phyloP scores from a whole-genome alignment of 2,888 invertebrate genomes.

The Euphydryas editha region DNA sequence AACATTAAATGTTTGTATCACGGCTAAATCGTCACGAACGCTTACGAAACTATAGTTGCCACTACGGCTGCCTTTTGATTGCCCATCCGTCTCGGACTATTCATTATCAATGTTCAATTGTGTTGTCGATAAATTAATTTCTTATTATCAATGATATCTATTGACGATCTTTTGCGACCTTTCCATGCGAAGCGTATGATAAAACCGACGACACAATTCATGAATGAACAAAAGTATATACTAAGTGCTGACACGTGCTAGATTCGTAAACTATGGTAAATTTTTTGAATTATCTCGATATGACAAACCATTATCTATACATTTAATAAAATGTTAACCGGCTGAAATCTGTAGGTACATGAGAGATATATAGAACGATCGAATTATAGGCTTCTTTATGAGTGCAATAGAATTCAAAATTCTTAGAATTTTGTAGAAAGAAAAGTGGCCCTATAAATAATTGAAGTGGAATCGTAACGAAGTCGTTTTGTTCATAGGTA shows the following conservation, averaged over 20 bases:
- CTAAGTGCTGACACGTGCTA: neutral
- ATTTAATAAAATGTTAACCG: too few species aligned
- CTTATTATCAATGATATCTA: constrained; percentile 24
- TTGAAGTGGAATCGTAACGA: too few species aligned
- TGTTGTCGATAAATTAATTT: constrained; percentile 28
- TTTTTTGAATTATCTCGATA: too few species aligned
- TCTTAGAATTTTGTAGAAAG: too few species aligned
- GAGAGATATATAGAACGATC: too few species aligned
- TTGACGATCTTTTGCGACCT: constrained; percentile 9
- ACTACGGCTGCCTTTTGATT: constrained; percentile 23
- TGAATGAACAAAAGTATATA: neutral
- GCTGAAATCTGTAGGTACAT: too few species aligned
- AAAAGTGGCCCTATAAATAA: too few species aligned
- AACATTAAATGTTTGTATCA: constrained; percentile 65
- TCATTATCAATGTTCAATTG: constrained; percentile 33
- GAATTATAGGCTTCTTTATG: too few species aligned
- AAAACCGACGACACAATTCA: neutral
- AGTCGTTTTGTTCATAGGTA: too few species aligned
- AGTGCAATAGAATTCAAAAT: too few species aligned
- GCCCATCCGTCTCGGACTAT: constrained; percentile 40
- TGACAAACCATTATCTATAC: too few species aligned
- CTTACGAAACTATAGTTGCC: constrained; percentile 43
- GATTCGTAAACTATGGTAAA: too few species aligned
- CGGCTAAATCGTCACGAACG: constrained; percentile 64
- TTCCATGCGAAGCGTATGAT: neutral